Conservation (phyloP, 1,140 invertebrate species). For the Heterodera schachtii region DNA sequence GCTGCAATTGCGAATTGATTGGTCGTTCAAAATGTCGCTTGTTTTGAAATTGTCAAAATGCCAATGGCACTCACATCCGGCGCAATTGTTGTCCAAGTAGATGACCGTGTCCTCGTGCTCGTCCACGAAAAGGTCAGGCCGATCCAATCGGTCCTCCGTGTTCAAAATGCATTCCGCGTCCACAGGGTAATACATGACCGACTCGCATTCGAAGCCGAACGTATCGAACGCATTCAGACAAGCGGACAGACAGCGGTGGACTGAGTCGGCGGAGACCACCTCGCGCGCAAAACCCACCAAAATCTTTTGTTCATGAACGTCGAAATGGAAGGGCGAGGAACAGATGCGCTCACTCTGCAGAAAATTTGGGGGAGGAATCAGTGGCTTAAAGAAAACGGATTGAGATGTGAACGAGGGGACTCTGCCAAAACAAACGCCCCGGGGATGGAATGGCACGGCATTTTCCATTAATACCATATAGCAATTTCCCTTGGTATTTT, state of each 20-base stretch:
- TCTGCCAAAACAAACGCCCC: no score
- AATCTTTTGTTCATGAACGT: constrained; percentile 64
- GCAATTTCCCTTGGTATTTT: no score
- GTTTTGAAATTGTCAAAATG: neutral
- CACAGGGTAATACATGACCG: constrained; percentile 55
- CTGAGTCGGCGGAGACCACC: constrained; percentile 59
- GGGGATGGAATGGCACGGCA: neutral
- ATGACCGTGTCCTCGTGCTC: constrained; percentile 64
- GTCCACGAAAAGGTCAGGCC: constrained; percentile 65
- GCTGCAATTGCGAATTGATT: constrained; percentile 46
- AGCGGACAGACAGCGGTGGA: constrained; percentile 55
- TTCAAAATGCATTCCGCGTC: constrained; percentile 64
- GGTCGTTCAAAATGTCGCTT: neutral
- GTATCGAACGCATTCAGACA: constrained; percentile 65
- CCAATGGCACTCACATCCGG: constrained; percentile 51
- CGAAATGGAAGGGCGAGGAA: constrained; percentile 65
- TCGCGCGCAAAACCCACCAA: constrained; percentile 64
- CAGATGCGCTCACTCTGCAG: constrained; percentile 63
- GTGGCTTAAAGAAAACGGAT: no score
- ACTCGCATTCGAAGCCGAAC: constrained; percentile 65
- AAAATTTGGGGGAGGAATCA: neutral
- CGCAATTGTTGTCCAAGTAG: constrained; percentile 66
- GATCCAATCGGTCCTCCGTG: constrained; percentile 64
- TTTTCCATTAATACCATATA: no score
- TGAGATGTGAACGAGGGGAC: no score